A percentile compares a stretch with the other conserved stretches of the same genome.
These are phyloP conservation scores for Clamator glandarius DNA, from an alignment of 2,797 vertebrate species.

Conservation along the genomic window DNA sequence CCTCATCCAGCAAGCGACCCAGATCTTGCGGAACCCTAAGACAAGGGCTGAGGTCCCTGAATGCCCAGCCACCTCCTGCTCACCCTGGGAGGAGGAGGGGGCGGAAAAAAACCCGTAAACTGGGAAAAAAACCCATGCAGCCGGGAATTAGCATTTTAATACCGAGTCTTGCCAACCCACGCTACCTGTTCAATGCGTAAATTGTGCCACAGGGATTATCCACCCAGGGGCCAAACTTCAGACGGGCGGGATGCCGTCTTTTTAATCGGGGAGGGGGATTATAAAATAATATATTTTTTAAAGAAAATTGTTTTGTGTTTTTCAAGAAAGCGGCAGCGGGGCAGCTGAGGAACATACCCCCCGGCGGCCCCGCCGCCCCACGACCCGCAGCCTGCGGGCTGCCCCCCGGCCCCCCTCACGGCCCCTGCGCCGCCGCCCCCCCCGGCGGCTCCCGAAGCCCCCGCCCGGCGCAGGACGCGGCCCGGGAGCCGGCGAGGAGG, in stretches of 20 bases:
- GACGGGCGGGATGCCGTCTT: neutral
- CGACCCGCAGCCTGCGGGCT: too few species aligned
- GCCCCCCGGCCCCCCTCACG: too few species aligned
- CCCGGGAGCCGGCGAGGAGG: neutral
- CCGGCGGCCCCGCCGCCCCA: too few species aligned
- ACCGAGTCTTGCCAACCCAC: neutral
- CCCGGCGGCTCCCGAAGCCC: neutral
- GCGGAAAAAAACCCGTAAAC: too few species aligned
- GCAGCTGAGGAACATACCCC: too few species aligned
- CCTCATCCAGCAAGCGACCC: neutral
- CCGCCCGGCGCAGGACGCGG: neutral
- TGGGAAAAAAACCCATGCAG: fast-evolving
- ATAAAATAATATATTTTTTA: too few species aligned
- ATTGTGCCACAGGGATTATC: neutral
- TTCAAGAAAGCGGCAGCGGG: too few species aligned
- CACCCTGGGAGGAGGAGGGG: fast-evolving
- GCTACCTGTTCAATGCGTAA: neutral
- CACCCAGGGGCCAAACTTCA: neutral
- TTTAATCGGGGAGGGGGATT: too few species aligned
- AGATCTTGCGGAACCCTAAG: neutral
- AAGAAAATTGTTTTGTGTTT: too few species aligned
- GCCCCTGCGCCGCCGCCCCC: too few species aligned
- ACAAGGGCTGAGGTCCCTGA: neutral
- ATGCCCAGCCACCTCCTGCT: neutral
- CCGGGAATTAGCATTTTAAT: neutral